Evolutionary conservation across 1,140 invertebrate species (phyloP).

Genomic region (Euwallacea similis): DNA sequence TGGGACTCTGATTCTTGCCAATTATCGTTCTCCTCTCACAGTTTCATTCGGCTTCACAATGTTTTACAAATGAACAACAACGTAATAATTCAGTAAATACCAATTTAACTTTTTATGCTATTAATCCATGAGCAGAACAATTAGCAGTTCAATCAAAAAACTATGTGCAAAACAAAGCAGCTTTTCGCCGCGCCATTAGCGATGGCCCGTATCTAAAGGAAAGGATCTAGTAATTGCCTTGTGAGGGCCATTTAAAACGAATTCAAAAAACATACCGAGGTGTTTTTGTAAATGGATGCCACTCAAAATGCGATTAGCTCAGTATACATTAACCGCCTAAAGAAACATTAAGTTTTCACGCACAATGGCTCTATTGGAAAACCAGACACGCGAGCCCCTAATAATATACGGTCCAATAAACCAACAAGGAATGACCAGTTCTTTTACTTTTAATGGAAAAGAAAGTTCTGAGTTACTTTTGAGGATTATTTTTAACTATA

Average conservation of each 20-base stretch:
- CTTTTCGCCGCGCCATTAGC: no score
- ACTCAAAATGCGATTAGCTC: slow-evolving; percentile 23
- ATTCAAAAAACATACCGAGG: not conserved
- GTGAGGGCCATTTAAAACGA: not conserved
- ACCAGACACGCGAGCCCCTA: slow-evolving; percentile 11
- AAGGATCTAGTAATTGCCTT: not conserved
- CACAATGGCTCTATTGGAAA: slow-evolving; percentile 23
- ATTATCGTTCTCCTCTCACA: no score
- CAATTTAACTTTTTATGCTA: no score
- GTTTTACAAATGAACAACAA: no score
- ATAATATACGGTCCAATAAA: slow-evolving; percentile 16
- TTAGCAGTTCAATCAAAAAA: no score
- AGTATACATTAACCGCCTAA: slow-evolving; percentile 14
- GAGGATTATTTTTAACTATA: slow-evolving; percentile 1
- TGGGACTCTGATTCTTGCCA: no score
- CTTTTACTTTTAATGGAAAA: slow-evolving; percentile 6
- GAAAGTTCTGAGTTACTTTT: not conserved
- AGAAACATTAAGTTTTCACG: slow-evolving; percentile 29
- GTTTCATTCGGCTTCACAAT: no score
- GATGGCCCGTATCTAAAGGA: not conserved
- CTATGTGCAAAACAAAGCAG: no score
- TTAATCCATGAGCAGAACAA: no score
- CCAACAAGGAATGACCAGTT: slow-evolving; percentile 3
- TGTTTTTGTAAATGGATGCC: slow-evolving; percentile 11
- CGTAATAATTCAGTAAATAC: no score